phyloP scores from a whole-genome alignment of 2,888 invertebrate genomes.

The Caenorhabditis sp. region DNA sequence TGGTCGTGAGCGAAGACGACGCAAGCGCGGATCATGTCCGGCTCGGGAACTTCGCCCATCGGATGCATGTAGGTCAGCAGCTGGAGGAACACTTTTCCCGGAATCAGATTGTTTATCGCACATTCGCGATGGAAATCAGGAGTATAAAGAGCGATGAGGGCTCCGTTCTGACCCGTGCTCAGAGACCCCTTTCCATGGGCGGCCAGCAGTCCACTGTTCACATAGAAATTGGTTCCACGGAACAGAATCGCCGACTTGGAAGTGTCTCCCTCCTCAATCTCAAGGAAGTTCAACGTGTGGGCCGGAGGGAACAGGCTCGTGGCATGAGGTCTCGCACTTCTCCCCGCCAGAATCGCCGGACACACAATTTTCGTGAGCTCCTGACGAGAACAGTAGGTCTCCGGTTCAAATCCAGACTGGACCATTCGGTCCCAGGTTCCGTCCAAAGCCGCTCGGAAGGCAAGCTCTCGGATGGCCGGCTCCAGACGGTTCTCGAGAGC shows the following conservation, averaged over 20 bases:
- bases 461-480: conserved; percentile 54
- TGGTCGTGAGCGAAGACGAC: conserved; percentile 67
- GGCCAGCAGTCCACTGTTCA: conserved; percentile 66
- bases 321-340: conserved; percentile 30
- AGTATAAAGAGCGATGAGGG: conserved; percentile 60
- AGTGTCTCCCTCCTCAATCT: conserved; percentile 31
- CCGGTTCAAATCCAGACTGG: conserved; percentile 65
- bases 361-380: conserved; percentile 66
- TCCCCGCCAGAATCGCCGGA: conserved; percentile 60
- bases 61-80: conserved; percentile 64
- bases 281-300: conserved; percentile 33
- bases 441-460: conserved; percentile 44
- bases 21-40: conserved; percentile 64
- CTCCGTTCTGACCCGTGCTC: conserved; percentile 56
- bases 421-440: conserved; percentile 66
- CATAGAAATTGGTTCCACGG: conserved; percentile 61
- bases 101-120: conserved; percentile 40
- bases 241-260: conserved; percentile 55
- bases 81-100: conserved; percentile 61
- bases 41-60: conserved; percentile 53
- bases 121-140: conserved; percentile 60
- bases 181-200: conserved; percentile 59
- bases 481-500: conserved; percentile 54
- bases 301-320: conserved; percentile 26
- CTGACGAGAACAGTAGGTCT: conserved; percentile 57